These are phyloP conservation scores for Bhutanitis thaidina DNA, from an alignment of 2,888 invertebrate genomes.

Conservation along the genomic window DNA sequence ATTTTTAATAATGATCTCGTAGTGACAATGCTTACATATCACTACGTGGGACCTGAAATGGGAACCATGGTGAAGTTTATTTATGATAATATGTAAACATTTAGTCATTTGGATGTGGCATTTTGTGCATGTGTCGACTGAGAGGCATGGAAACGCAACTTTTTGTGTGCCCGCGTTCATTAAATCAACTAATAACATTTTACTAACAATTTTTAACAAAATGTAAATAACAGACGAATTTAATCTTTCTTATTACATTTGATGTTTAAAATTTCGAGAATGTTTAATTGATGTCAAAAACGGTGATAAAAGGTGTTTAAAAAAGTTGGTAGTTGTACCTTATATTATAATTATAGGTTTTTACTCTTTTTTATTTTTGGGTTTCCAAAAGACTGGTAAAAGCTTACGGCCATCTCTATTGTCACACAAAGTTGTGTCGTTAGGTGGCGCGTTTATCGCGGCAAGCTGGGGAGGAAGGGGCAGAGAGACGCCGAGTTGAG, in stretches of 20 bases:
- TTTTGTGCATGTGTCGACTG: slow-evolving; percentile 3
- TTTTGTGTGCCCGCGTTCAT: neutral
- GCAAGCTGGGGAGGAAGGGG: slow-evolving; percentile 91
- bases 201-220: neutral
- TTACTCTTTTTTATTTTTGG: neutral
- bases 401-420: slow-evolving; percentile 21
- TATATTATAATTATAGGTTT: neutral
- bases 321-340: too few relatives aligned
- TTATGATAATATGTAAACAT: too few relatives aligned
- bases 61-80: too few relatives aligned
- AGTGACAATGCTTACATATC: too few relatives aligned
- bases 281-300: neutral
- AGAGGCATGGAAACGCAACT: slow-evolving; percentile 2
- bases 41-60: too few relatives aligned
- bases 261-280: neutral
- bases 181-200: neutral
- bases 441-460: slow-evolving; percentile 89
- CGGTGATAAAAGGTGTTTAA: too few relatives aligned
- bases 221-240: neutral
- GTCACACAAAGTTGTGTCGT: slow-evolving; percentile 33
- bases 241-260: neutral
- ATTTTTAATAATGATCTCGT: too few relatives aligned
- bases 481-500: slow-evolving; percentile 87
- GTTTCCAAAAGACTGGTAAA: neutral
- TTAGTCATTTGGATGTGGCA: neutral